These are phyloP conservation scores for Allobates femoralis DNA, from an alignment of 2,797 vertebrate species.

Conservation along the genomic window DNA sequence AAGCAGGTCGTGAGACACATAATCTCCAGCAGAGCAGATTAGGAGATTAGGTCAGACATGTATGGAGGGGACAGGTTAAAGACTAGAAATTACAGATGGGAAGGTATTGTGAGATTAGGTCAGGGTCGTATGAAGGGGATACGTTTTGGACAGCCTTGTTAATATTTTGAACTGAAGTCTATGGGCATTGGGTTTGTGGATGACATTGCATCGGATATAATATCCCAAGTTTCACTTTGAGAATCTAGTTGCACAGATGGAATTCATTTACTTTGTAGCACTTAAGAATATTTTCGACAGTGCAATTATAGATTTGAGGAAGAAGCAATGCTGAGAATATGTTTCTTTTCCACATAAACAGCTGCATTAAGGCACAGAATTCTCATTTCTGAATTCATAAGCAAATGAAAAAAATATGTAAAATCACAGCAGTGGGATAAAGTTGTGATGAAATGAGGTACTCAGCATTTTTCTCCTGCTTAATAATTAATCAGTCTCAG, in stretches of 20 bases:
- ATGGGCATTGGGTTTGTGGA: neutral
- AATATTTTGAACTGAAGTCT: too few relatives aligned
- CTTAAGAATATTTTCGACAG: neutral
- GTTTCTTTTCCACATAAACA: slow-evolving; percentile 32
- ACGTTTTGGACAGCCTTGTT: too few relatives aligned
- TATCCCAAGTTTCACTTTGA: neutral
- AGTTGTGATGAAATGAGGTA: slow-evolving; percentile 47
- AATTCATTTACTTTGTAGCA: neutral
- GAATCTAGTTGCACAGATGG: neutral
- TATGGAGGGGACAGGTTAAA: too few relatives aligned
- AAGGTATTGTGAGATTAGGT: too few relatives aligned
- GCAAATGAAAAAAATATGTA: slow-evolving; percentile 55
- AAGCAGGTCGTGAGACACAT: too few relatives aligned
- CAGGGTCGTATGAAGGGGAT: too few relatives aligned
- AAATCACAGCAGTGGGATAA: slow-evolving; percentile 42
- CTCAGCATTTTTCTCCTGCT: slow-evolving; percentile 10
- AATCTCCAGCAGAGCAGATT: too few relatives aligned
- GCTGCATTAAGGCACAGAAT: slow-evolving; percentile 39
- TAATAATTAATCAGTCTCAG: slow-evolving; percentile 47
- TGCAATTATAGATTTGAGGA: neutral
- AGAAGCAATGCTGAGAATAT: slow-evolving; percentile 23
- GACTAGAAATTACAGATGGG: too few relatives aligned
- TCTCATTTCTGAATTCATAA: slow-evolving; percentile 42
- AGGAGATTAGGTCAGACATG: too few relatives aligned
- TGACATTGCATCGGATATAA: neutral